Evolutionary conservation across 2,797 vertebrate genomes (phyloP).

Genomic region (Lophotriccus pileatus): DNA sequence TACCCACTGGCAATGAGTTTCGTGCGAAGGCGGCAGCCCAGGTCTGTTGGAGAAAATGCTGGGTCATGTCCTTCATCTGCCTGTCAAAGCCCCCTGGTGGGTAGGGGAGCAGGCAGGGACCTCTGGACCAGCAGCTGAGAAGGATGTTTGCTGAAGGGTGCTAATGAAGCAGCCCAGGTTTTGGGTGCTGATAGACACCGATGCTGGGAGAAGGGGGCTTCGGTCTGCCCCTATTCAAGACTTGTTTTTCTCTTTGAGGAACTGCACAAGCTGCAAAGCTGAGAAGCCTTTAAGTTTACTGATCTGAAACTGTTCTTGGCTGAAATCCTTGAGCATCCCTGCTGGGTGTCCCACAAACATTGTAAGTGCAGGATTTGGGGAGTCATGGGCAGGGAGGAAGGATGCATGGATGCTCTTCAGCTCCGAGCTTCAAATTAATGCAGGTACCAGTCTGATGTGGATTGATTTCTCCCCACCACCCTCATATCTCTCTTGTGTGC

Average conservation of each 20-base stretch:
- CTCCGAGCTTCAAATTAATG: background rate
- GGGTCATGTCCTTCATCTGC: background rate
- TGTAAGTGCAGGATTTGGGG: background rate
- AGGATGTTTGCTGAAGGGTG: background rate
- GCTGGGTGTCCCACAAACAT: background rate
- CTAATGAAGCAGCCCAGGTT: background rate
- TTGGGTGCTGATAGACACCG: background rate
- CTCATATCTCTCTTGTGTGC: background rate
- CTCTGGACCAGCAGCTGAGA: background rate
- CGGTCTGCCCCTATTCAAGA: accelerated
- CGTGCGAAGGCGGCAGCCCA: background rate
- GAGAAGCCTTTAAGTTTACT: background rate
- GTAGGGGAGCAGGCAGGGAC: background rate
- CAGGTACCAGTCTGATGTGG: background rate
- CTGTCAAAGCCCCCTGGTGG: background rate
- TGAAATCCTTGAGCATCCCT: background rate
- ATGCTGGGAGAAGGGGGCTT: background rate
- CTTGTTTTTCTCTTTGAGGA: background rate
- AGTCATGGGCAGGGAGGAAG: background rate
- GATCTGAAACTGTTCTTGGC: background rate
- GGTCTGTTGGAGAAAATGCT: background rate
- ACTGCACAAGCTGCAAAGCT: background rate
- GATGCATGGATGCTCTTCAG: background rate
- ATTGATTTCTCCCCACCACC: background rate
- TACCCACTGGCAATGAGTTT: background rate